Base-by-base conservation (phyloP, 2,888 invertebrate species). In the Rhaphigaster nebulosa region DNA sequence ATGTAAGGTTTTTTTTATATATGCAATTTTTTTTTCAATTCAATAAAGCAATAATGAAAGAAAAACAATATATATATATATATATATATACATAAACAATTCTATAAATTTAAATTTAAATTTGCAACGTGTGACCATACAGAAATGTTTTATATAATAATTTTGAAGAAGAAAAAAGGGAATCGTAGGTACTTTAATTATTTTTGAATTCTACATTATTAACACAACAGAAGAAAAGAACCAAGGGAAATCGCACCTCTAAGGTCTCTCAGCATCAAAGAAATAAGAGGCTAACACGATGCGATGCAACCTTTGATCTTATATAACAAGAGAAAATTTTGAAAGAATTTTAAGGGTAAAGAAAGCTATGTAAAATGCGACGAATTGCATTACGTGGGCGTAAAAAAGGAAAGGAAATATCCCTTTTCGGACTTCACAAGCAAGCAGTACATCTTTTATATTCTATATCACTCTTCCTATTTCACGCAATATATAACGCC, bases 281-380 rank as follows among this genome's bases (percentile, higher is more conserved):
- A n/a, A 29, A 65, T 65, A 65, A 65, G 60, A 65, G 29, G n/a
- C 60, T 65, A 65, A 65, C 60, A 13, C n/a, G 29, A 65, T 65
- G 60, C 29, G n/a, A 29, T 10, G 60, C 15, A 29, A n/a, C n/a
- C 60, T 65, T 65, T 65, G 60, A 65, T 65, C 60, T 65, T 29
- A 3, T 13, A 65, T 13, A 26, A n/a, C 26, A 65, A 65, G 60
- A 13, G 10, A 29, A 65, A 65, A 65, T 65, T 65, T 65, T 65
- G n/a, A n/a, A 65, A 12, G 60, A 65, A 65, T 65, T 65, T 65
- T 29, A 65, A 65, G 2, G 60, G 29, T 29, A 65, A 65, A 65
- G 60, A 65, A 65, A 29, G 60, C 29, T 65, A 65, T 65, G 60
- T 65, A 65, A 65, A 65, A 65, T 65, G n/a, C 13, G n/a, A 65